Percentiles rank a stretch among this genome's conserved stretches.
Evolutionary conservation across 2,113 vertebrate species (phyloP).

Genomic region (Chascanopsetta lugubris): DNA sequence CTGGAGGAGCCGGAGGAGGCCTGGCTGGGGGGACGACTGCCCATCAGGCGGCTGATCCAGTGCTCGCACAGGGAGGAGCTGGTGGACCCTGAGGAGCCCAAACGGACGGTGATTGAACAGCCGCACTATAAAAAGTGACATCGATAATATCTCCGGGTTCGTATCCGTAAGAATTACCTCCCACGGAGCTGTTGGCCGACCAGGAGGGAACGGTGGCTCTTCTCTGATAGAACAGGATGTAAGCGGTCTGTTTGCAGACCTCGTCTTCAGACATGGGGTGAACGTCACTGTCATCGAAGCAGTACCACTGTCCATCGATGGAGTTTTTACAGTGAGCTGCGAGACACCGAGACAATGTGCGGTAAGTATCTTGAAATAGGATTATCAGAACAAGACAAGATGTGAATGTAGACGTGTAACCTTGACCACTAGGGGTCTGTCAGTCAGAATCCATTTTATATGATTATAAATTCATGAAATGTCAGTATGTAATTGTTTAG

Average conservation of each 20-base stretch:
- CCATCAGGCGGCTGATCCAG: conserved; percentile 95
- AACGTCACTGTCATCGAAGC: conserved; percentile 97
- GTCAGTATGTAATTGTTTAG: too few species aligned
- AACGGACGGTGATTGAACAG: conserved; percentile 7
- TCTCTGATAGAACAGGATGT: conserved; percentile 97
- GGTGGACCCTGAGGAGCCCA: conserved; percentile 87
- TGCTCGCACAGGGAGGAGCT: conserved; percentile 97
- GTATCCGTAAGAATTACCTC: conserved; percentile 82
- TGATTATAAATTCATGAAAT: too few species aligned
- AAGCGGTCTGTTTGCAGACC: conserved; percentile 93
- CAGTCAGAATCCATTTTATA: too few species aligned
- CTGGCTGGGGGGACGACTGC: conserved; percentile 93
- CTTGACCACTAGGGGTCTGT: too few species aligned
- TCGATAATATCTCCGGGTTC: background rate
- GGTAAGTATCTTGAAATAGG: background rate
- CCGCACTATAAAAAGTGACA: background rate
- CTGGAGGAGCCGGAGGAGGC: conserved; percentile 94
- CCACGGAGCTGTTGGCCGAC: conserved; percentile 98
- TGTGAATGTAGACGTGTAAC: background rate
- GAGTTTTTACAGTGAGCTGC: conserved; percentile 98
- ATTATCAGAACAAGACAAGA: background rate
- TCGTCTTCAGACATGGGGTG: conserved; percentile 91
- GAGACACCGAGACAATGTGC: background rate
- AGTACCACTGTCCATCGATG: conserved; percentile 97
- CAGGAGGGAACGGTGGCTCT: conserved; percentile 93